Evolutionary conservation across 2,797 vertebrate genomes (phyloP), one percentile per base, ranked within the genome.

Genomic region (Kryptopterus vitreolus): DNA sequence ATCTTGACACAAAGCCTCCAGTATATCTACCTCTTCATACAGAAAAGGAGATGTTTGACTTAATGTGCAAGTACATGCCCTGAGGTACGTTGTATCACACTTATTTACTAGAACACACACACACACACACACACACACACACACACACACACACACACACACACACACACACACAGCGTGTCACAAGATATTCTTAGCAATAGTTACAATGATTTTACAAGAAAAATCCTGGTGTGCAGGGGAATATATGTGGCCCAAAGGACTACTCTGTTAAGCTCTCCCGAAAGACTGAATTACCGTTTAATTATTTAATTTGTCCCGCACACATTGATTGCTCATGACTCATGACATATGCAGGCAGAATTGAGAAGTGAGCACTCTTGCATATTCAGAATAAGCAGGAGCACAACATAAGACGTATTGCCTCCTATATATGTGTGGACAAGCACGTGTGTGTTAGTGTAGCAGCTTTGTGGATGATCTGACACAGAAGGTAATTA

Each of bases 221-320:
- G 62, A 48, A 48, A 83, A 75, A 22, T 71, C 29, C 48, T 13
- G 11, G 63, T 58, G 66, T 80, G 38, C 43, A 58, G 66, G 46
- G 58, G 31, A 78, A 61, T 80, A 72, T 76, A 76, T 62, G 20
- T 6, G 80, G 70, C 76, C 59, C 58, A 77, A 24, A 18, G 59
- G 70, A 66, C 61, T 29, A 71, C 53, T 68, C 35, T 80, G n/a
- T 74, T 72, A 82, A 63, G 29, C 10, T 3, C 29, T 33, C 29
- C 26, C 50, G 22, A 52, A 43, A 61, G 74, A 58, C 74, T 82
- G 33, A 59, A 85, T 75, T 48, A 58, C 38, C 61, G 63, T 73
- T 87, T 82, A 84, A 84, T 48, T 33, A 75, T 76, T 77, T 82
- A 81, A 46, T 79, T 82, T 70, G 66, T 71, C 48, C 76, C 53